Conservation (phyloP, 2,113 vertebrate genomes). For the Melanostigma gelatinosum region DNA sequence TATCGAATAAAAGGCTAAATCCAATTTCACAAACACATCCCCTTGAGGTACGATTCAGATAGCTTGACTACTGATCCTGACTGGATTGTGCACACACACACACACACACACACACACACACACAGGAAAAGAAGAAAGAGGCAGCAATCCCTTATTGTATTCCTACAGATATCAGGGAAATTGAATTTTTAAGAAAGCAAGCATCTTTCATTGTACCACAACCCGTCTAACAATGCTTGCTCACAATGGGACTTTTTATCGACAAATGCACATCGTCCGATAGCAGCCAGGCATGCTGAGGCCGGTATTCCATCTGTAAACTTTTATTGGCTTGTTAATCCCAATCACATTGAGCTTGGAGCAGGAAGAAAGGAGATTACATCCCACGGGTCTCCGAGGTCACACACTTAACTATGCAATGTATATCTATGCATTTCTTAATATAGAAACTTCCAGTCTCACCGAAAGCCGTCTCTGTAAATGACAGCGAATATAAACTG, state of each 20-base stretch:
- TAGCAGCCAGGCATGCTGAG: slow-evolving; percentile 18
- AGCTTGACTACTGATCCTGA: slow-evolving; percentile 44
- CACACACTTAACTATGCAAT: background rate
- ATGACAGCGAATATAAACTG: background rate
- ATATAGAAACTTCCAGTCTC: background rate
- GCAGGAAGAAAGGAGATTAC: slow-evolving; percentile 29
- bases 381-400: slow-evolving; percentile 27
- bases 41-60: slow-evolving; percentile 48
- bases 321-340: slow-evolving; percentile 59
- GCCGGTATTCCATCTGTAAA: slow-evolving; percentile 32
- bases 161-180: slow-evolving; percentile 53
- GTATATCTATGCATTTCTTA: background rate
- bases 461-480: background rate
- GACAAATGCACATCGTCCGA: slow-evolving; percentile 51
- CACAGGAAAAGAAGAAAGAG: slow-evolving; percentile 32
- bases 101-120: background rate
- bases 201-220: slow-evolving; percentile 50
- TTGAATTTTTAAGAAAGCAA: slow-evolving; percentile 38
- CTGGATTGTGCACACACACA: slow-evolving; percentile 8
- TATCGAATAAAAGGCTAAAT: slow-evolving; percentile 62
- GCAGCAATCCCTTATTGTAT: slow-evolving; percentile 42
- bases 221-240: slow-evolving; percentile 34
- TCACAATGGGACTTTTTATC: slow-evolving; percentile 53
- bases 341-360: slow-evolving; percentile 14
- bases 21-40: slow-evolving; percentile 67